These are phyloP conservation scores for Sula dactylatra DNA, from an alignment of 2,113 vertebrate genomes.

Conservation along the genomic window DNA sequence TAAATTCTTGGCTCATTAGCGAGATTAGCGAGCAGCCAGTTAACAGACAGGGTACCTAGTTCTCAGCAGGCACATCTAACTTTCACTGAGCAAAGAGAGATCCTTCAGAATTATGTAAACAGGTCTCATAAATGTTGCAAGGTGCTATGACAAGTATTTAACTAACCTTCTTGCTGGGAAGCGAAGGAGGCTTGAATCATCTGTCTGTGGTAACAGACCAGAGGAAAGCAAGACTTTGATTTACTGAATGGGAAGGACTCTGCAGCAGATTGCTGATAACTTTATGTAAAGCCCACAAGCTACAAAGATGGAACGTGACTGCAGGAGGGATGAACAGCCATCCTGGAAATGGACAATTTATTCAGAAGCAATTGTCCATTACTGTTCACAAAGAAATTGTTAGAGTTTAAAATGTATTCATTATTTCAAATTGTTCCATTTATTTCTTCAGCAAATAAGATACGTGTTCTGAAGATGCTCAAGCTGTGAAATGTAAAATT, in stretches of 20 bases:
- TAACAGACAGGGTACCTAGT: neutral
- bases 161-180: neutral
- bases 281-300: neutral
- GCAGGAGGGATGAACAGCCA: neutral
- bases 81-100: neutral
- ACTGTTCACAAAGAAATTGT: neutral
- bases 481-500: neutral
- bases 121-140: neutral
- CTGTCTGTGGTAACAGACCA: neutral
- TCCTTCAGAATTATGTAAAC: neutral
- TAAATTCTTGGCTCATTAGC: neutral
- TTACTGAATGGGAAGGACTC: neutral
- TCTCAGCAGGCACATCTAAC: neutral
- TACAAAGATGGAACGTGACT: neutral
- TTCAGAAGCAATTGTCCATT: neutral
- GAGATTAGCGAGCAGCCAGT: neutral
- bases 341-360: slow-evolving; percentile 18
- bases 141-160: neutral
- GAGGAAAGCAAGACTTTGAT: neutral
- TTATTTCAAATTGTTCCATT: slow-evolving; percentile 5
- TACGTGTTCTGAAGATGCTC: neutral
- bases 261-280: neutral
- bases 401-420: neutral
- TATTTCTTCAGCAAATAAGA: slow-evolving; percentile 10
- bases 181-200: neutral